These are phyloP conservation scores for Escarpia spicata DNA, from an alignment of 2,888 invertebrate genomes.

Conservation along the genomic window DNA sequence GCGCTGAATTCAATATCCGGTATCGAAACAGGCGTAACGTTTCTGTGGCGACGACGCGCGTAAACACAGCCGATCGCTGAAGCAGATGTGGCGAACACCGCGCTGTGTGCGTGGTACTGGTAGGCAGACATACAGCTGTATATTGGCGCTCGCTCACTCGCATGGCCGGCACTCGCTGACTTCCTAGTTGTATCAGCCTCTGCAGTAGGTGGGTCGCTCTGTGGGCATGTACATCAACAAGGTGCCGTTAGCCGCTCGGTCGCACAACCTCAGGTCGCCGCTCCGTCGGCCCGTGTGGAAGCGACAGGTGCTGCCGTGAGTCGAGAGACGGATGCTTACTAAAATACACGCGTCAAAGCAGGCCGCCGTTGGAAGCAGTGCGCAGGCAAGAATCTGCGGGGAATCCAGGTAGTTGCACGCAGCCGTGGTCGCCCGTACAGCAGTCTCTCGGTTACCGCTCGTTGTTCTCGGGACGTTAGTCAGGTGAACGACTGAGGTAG, in stretches of 20 bases:
- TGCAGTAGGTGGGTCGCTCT: neutral
- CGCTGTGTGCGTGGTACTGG: neutral
- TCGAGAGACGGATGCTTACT: neutral
- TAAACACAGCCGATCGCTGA: neutral
- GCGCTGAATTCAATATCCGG: neutral
- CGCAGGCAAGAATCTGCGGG: neutral
- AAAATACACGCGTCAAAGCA: conserved; percentile 10
- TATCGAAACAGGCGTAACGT: neutral
- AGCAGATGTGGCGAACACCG: neutral
- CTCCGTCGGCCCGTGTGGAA: neutral
- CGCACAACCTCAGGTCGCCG: neutral
- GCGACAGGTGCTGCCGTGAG: neutral
- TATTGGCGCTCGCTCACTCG: neutral
- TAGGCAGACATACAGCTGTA: neutral
- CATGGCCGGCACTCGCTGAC: neutral
- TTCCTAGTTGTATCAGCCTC: neutral
- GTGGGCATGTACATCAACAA: neutral
- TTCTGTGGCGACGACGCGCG: neutral
- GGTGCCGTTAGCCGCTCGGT: neutral
- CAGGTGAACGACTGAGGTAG: conserved; percentile 5
- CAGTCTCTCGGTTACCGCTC: neutral
- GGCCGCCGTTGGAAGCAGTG: conserved; percentile 1
- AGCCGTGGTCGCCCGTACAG: neutral
- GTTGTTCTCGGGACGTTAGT: neutral
- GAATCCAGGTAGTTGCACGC: neutral